These are phyloP conservation scores for Ferrisia virgata DNA, from an alignment of 2,888 invertebrate species.

Conservation along the genomic window DNA sequence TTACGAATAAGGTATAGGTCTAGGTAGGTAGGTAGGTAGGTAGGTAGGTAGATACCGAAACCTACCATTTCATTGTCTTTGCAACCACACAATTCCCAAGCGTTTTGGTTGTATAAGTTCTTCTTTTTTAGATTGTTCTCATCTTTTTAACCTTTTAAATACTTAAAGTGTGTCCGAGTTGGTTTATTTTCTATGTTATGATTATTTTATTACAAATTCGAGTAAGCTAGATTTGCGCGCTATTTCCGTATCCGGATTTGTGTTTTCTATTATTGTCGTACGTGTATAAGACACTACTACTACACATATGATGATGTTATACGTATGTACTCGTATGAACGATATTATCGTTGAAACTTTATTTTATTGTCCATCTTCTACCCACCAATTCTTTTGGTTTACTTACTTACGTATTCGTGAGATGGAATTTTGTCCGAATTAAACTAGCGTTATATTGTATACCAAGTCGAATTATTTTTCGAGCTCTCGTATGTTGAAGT, in stretches of 20 bases:
- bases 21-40: not conserved
- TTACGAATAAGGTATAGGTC: not conserved
- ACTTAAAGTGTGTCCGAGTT: not conserved
- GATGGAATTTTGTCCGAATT: not conserved
- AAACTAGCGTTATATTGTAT: not conserved
- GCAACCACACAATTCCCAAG: not conserved
- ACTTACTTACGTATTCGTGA: too few species aligned
- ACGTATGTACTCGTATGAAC: too few species aligned
- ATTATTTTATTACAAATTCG: not conserved
- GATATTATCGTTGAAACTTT: not conserved
- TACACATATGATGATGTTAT: too few species aligned
- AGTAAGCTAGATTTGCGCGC: not conserved
- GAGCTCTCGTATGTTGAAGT: not conserved
- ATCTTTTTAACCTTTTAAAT: not conserved
- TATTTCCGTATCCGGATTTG: not conserved
- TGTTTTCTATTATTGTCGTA: too few species aligned
- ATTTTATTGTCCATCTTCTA: not conserved
- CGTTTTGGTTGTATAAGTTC: not conserved
- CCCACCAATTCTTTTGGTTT: too few species aligned
- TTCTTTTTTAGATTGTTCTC: not conserved
- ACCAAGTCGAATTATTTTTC: not conserved
- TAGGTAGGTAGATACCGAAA: not conserved
- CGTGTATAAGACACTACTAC: too few species aligned
- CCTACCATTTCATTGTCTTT: not conserved
- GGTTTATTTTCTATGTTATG: not conserved